Conservation (phyloP, 2,797 vertebrate species). For the Okamejei kenojei region DNA sequence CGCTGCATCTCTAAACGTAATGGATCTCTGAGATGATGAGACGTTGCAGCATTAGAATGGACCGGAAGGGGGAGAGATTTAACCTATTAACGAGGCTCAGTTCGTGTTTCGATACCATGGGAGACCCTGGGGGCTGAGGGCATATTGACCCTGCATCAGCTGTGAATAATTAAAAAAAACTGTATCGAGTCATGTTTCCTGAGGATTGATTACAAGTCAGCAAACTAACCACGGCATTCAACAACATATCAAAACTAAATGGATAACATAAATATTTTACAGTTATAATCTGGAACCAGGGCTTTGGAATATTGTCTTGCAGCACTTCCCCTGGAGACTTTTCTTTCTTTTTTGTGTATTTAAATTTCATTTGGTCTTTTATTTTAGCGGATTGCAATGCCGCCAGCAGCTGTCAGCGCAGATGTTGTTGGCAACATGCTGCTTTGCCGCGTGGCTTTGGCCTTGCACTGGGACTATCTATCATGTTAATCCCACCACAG, state of each 20-base stretch:
- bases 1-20: background rate
- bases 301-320: background rate
- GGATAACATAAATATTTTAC: background rate
- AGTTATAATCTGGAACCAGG: background rate
- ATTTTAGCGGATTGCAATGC: background rate
- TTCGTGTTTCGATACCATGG: background rate
- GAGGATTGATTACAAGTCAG: background rate
- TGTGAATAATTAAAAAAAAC: background rate
- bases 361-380: background rate
- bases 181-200: background rate
- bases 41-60: background rate
- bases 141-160: too few species aligned
- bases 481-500: background rate
- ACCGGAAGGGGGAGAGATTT: background rate
- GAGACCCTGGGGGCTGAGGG: background rate
- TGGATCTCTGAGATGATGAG: background rate
- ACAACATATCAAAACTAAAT: background rate
- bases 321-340: background rate
- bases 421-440: background rate
- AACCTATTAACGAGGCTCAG: background rate
- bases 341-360: background rate
- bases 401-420: slow-evolving; percentile 11
- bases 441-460: background rate
- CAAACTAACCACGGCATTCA: background rate
- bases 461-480: background rate